Evolutionary conservation across 2,797 vertebrate genomes (phyloP).

Genomic region (Strix occidentalis): DNA sequence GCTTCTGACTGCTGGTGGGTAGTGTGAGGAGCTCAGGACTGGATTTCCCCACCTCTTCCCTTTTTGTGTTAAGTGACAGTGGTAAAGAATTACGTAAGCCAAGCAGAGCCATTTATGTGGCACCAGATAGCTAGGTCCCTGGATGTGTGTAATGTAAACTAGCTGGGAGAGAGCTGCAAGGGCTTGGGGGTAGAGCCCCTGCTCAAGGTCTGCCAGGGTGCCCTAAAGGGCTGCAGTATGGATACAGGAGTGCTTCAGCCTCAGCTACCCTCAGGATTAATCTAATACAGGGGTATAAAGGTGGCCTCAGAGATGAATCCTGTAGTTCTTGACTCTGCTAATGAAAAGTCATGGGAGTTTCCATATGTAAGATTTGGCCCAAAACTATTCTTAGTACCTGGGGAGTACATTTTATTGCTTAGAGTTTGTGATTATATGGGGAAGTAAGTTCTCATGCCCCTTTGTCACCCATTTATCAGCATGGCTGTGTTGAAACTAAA

Average conservation of each 20-base stretch:
- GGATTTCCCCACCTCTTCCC: background rate
- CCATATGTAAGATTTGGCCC: background rate
- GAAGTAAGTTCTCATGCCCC: constrained; percentile 8
- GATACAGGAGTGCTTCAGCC: background rate
- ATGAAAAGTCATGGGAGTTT: background rate
- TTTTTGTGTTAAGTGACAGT: background rate
- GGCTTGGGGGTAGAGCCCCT: background rate
- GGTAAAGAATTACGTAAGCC: background rate
- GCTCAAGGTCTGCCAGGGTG: background rate
- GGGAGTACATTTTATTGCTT: background rate
- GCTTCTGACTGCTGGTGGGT: background rate
- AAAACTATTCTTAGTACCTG: background rate
- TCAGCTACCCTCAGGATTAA: background rate
- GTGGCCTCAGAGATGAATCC: background rate
- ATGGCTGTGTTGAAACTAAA: background rate
- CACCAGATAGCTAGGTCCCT: background rate
- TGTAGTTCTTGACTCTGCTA: background rate
- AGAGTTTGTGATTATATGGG: background rate
- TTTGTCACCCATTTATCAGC: background rate
- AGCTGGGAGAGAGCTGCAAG: background rate
- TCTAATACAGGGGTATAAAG: background rate
- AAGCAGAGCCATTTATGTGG: background rate
- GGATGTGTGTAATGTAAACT: background rate
- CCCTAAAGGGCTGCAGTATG: background rate
- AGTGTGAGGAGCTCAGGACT: background rate